Evolutionary conservation across 2,797 vertebrate species (phyloP), one percentile per base, ranked within the genome.

Genomic region (Novumbra hubbsi): DNA sequence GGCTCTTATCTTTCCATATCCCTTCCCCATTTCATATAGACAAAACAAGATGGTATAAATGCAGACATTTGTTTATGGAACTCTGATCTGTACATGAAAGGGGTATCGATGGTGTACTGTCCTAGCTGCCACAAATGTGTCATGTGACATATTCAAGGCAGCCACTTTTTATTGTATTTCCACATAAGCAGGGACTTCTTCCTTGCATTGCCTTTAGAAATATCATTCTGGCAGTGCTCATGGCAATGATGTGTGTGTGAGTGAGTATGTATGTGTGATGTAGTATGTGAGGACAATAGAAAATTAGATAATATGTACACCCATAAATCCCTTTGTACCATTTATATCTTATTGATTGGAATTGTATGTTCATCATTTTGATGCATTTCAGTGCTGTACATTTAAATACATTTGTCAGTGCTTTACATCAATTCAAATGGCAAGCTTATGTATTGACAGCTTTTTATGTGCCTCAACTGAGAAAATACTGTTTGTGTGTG

Each of bases 231-330:
- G 15, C 15, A 32, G 28, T 65, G 27, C 32, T 15, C 63, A 32
- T 16, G 28, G 32, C 5, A 2, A 24, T 74, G 49, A 0, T 80
- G 74, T 73, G 67, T 32, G 21, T 11, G 9, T 57, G 9, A 2
- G 7, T 24, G 55, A 21, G n/a, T 7, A n/a, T 21, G 52, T 7
- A 66, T 32, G 34, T 28, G 69, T 50, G 50, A 73, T 49, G 76
- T 15, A 68, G 28, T 41, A 66, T 45, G 55, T 72, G 78, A 81
- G 38, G 76, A 66, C 64, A 48, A 73, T 3, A 30, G 30, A n/a
- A 65, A 14, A n/a, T n/a, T 21, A 79, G 21, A 15, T 34, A 38
- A n/a, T 16, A 24, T 24, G 4, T 1, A 57, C 9, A 57, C 24
- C 21, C 9, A 57, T 57, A 21, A 24, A 57, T 24, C 55, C 8